Evolutionary conservation across 1,140 invertebrate genomes (phyloP), one percentile per base, ranked within the genome.

Genomic region (Armadillidium nasatum): DNA sequence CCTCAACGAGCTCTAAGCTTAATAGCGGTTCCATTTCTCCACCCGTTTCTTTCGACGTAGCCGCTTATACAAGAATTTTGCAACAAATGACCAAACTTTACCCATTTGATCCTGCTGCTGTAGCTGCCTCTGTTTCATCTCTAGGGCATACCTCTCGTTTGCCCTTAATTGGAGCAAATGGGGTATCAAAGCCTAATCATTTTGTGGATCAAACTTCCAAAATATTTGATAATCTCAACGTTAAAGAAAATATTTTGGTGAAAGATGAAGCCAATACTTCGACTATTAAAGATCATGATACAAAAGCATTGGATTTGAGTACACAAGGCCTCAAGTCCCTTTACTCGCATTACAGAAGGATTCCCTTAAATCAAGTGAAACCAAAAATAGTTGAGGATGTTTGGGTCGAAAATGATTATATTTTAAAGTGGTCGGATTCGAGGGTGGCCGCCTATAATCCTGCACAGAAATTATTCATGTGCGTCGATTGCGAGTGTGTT

Each of bases 401-500:
- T 23, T 91, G 90, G 90, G 88, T 90, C 79, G 86, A 88, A 66
- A 90, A 88, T 77, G 90, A 91, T 79, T 89, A 90, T 80, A 84
- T 85, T 74, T 85, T 91, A 69, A 86, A 87, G 44, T 91, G 91
- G 90, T 90, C 89, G 23, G 87, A 88, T 79, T 91, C 90, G 7
- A 89, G 90, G 85, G 88, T 92, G 60, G 90, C 89, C 23, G 88
- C 88, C 77, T 91, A 91, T 84, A 91, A 91, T 85, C 88, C 89
- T 2, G 87, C 88, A 44, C 90, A 91, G 83, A 89, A 91, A 74
- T 86, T 91, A 60, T 92, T 91, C 85, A 88, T 90, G 80, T 92
- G 91, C 84, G 87, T 89, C 7, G 90, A 91, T 81, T 92, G 93
- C 82, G 91, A 93, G 81, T 90, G 91, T 83, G 90, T 93, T 68